phyloP scores from a whole-genome alignment of 1,140 invertebrate genomes.

The Pemphigus obesinymphae region DNA sequence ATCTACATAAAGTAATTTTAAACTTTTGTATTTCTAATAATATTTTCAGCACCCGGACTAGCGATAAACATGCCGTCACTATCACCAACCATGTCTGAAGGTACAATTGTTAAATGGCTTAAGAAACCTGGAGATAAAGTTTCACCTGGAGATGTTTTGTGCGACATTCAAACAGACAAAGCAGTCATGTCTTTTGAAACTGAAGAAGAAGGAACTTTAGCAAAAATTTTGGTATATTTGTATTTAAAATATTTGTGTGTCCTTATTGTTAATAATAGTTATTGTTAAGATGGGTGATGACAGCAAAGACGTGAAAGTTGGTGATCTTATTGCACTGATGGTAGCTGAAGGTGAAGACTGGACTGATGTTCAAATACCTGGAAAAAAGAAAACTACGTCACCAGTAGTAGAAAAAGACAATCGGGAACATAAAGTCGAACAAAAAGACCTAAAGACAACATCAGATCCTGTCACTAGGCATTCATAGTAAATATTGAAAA shows the following conservation, averaged over 20 bases:
- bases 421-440: constrained; percentile 44
- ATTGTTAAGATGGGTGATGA: constrained; percentile 60
- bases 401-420: constrained; percentile 46
- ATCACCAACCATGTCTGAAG: constrained; percentile 97
- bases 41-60: constrained; percentile 40
- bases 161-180: constrained; percentile 99
- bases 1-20: background rate
- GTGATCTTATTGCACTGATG: constrained; percentile 81
- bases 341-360: constrained; percentile 74
- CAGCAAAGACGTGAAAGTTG: constrained; percentile 76
- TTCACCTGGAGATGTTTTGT: constrained; percentile 82
- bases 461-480: background rate
- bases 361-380: constrained; percentile 68
- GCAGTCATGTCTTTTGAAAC: constrained; percentile 99
- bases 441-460: background rate
- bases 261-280: background rate
- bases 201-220: constrained; percentile 94
- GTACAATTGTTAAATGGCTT: constrained; percentile 94
- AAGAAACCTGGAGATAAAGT: constrained; percentile 89
- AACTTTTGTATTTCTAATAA: background rate
- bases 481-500: constrained; percentile 27
- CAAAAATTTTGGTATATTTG: constrained; percentile 73
- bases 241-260: background rate
- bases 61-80: constrained; percentile 79
- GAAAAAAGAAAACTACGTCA: constrained; percentile 47